A percentile compares a stretch with the other conserved stretches of the same genome.
These are phyloP conservation scores for Saimiri boliviensis DNA, from an alignment of 2,113 vertebrate genomes.

Conservation along the genomic window DNA sequence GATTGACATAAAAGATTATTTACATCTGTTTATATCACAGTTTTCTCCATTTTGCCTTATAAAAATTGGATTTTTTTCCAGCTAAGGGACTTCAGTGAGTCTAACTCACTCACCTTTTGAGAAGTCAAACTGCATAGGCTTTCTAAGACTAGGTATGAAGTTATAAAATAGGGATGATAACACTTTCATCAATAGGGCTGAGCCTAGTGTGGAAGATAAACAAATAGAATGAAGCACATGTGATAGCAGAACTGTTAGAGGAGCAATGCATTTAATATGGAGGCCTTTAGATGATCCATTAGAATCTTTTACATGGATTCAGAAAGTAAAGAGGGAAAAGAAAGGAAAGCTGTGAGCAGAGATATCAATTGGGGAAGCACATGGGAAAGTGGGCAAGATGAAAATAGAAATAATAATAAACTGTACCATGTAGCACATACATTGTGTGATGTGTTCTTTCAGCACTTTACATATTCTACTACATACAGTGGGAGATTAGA, in stretches of 20 bases:
- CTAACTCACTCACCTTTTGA: neutral
- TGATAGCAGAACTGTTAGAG: neutral
- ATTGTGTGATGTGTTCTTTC: neutral
- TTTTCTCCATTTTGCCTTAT: neutral
- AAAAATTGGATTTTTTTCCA: neutral
- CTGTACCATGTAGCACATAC: neutral
- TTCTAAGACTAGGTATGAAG: neutral
- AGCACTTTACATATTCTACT: neutral
- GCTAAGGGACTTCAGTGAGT: neutral
- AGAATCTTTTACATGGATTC: neutral
- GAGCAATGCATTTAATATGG: neutral
- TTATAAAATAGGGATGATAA: neutral
- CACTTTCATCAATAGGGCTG: neutral
- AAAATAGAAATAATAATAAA: neutral
- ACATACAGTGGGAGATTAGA: neutral
- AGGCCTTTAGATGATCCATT: neutral
- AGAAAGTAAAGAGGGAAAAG: neutral
- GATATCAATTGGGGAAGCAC: neutral
- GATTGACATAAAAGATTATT: neutral
- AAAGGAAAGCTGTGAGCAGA: neutral
- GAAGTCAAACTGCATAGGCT: neutral
- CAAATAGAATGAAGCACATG: neutral
- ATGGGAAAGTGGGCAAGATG: neutral
- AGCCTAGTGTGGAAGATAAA: neutral
- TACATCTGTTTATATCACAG: neutral